Evolutionary conservation across 2,113 vertebrate genomes (phyloP), one percentile per base, ranked within the genome.

Genomic region (Vombatus ursinus): DNA sequence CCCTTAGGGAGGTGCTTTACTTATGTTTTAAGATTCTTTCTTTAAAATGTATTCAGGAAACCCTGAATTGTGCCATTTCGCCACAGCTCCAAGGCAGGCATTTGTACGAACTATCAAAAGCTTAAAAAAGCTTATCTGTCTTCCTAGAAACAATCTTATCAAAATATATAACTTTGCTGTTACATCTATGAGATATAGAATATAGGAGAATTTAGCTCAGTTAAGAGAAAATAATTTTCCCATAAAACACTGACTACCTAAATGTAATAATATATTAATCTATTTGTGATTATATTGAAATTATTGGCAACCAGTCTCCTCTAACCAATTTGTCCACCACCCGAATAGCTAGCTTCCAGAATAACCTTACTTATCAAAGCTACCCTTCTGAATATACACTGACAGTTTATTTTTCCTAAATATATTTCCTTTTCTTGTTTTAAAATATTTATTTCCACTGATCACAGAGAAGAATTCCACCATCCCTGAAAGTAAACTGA

Each of bases 81-180:
- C 52, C 94, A 89, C 7, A 95, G 50, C 94, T 96, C 91, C 53
- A 47, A 94, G 92, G 93, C 50, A 91, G 54, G 92, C 53, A 96
- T 96, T 94, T 96, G 92, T 84, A 84, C 54, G 89, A 92, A 22
- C 22, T 95, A 96, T 97, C 92, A 95, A 94, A 96, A 93, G 48
- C 77, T 97, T 95, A 61, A 95, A 93, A 92, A 52, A 89, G 24
- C 68, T 97, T 95, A 96, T 96, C 52, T 96, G 47, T 94, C 93
- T 96, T 96, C 28, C 28, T 37, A 26, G 68, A 94, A 96, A 93
- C 47, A 93, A 92, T 95, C 91, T 94, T 95, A 95, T 96, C 89
- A 96, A 61, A 97, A 91, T 84, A 89, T 48, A 50, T 94, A 92
- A 84, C 31, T 92, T 95, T 94, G 1, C 47, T 91, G 10, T 57